phyloP scores from a whole-genome alignment of 2,113 vertebrate species.

The Vombatus ursinus region DNA sequence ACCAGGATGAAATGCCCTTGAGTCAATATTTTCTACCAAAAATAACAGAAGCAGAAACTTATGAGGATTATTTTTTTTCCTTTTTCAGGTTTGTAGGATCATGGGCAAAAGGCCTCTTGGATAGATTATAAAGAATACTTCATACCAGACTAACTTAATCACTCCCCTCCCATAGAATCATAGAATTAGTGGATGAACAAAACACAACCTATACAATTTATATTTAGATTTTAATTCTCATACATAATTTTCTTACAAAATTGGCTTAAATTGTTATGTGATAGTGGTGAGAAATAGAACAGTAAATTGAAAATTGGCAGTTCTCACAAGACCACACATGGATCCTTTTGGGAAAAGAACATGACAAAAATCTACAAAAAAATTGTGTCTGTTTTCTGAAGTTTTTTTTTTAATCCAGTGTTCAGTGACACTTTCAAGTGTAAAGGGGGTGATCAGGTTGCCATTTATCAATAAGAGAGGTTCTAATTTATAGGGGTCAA shows the following conservation, averaged over 20 bases:
- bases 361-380: not conserved
- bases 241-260: constrained; percentile 46
- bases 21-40: not conserved
- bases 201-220: constrained; percentile 28
- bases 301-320: constrained; percentile 2
- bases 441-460: not conserved
- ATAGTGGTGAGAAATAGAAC: constrained; percentile 31
- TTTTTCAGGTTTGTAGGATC: constrained; percentile 18
- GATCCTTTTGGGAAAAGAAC: constrained; percentile 2
- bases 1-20: not conserved
- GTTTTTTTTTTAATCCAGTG: not conserved
- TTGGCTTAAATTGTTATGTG: constrained; percentile 35
- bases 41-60: constrained; percentile 14
- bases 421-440: not conserved
- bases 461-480: not conserved
- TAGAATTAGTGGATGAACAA: constrained; percentile 41
- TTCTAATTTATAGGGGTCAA: not conserved
- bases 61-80: constrained; percentile 17
- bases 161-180: constrained; percentile 35
- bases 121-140: constrained; percentile 37
- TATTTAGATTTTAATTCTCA: constrained; percentile 24
- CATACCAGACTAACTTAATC: constrained; percentile 43
- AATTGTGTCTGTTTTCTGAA: not conserved
- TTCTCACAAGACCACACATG: not conserved
- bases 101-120: constrained; percentile 11